Conservation (phyloP, 2,888 invertebrate genomes). For the Hedya salicella region DNA sequence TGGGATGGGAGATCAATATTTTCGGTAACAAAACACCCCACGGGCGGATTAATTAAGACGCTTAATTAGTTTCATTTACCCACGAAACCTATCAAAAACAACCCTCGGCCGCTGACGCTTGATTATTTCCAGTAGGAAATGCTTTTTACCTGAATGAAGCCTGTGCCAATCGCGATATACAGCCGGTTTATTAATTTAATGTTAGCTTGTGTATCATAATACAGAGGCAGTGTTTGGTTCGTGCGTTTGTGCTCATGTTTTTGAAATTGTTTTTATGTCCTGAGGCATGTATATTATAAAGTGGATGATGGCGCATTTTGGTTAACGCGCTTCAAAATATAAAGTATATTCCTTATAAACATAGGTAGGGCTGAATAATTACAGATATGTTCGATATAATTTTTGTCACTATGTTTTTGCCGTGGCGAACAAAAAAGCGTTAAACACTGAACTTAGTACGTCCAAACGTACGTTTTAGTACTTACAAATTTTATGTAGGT, state of each 20-base stretch:
- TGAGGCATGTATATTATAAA: no score
- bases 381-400: no score
- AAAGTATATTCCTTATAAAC: no score
- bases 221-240: not conserved
- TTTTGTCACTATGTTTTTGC: no score
- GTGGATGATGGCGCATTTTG: no score
- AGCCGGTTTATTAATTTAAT: conserved; percentile 15
- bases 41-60: conserved; percentile 80
- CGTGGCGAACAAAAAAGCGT: no score
- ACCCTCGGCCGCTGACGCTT: conserved; percentile 66
- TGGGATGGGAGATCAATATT: conserved; percentile 71
- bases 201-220: not conserved
- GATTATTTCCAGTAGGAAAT: conserved; percentile 63
- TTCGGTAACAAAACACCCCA: conserved; percentile 77
- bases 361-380: no score
- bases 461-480: no score
- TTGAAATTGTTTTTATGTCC: not conserved
- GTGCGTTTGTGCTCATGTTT: not conserved
- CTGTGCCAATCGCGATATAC: conserved; percentile 33
- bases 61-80: conserved; percentile 82
- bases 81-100: conserved; percentile 77
- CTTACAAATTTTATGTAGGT: no score
- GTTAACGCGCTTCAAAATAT: no score
- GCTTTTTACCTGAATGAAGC: conserved; percentile 45
- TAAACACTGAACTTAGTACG: no score